These are phyloP conservation scores for Echinops telfairi DNA, from an alignment of 2,113 vertebrate genomes.

Conservation along the genomic window DNA sequence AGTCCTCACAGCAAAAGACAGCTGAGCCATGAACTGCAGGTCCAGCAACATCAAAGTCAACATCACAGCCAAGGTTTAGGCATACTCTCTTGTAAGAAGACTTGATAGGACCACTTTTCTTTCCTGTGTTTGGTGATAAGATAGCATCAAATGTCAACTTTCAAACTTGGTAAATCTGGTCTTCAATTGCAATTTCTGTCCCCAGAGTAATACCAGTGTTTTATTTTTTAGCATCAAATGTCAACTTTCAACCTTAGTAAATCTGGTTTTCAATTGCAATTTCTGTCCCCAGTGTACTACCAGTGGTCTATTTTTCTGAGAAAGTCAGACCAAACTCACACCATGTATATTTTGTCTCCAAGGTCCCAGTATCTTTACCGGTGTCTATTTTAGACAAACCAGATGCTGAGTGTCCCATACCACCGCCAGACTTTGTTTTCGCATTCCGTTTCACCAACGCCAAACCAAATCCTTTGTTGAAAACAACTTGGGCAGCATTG, in stretches of 20 bases:
- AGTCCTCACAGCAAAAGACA: slow-evolving; percentile 96
- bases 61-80: slow-evolving; percentile 94
- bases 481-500: no score
- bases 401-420: slow-evolving; percentile 95
- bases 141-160: slow-evolving; percentile 98
- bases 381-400: slow-evolving; percentile 97
- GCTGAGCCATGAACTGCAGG: slow-evolving; percentile 94
- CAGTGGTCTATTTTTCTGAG: slow-evolving; percentile 99
- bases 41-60: slow-evolving; percentile 97
- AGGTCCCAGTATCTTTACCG: slow-evolving; percentile 95
- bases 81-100: slow-evolving; percentile 95
- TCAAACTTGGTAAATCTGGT: slow-evolving; percentile 98
- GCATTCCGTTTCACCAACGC: no score
- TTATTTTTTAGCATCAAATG: slow-evolving; percentile 90
- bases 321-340: slow-evolving; percentile 96
- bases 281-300: slow-evolving; percentile 98
- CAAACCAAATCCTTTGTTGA: no score
- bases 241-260: no score
- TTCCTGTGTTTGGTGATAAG: slow-evolving; percentile 98
- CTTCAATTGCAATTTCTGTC: slow-evolving; percentile 86
- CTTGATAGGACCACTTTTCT: slow-evolving; percentile 99
- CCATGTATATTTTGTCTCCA: slow-evolving; percentile 99
- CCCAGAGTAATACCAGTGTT: slow-evolving; percentile 91
- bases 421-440: no score
- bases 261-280: slow-evolving; percentile 87